A percentile compares a stretch with the other conserved stretches of the same genome.
phyloP scores from a whole-genome alignment of 2,797 vertebrate species.

The Gallinago solitaria region DNA sequence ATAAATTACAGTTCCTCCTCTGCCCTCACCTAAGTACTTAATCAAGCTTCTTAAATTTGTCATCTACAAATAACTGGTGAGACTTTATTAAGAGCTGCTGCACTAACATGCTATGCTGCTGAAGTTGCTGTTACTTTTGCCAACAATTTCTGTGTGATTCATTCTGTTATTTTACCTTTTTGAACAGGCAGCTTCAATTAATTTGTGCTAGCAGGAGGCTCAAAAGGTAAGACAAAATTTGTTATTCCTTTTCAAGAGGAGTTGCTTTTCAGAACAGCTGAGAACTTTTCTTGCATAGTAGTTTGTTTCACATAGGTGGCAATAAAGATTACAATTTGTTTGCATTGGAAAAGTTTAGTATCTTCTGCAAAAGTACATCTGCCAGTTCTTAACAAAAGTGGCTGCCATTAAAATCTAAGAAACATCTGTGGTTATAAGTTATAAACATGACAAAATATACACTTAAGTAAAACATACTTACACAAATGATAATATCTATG shows the following conservation, averaged over 20 bases:
- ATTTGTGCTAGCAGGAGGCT: not conserved
- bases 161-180: not conserved
- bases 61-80: not conserved
- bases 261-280: not conserved
- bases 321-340: not conserved
- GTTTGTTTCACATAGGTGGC: not conserved
- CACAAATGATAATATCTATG: not conserved
- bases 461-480: not conserved
- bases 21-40: not conserved
- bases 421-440: not conserved
- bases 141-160: not conserved
- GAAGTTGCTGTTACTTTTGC: not conserved
- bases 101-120: not conserved
- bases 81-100: not conserved
- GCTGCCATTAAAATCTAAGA: not conserved
- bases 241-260: not conserved
- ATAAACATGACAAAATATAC: not conserved
- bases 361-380: not conserved
- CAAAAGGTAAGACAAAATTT: not conserved
- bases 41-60: not conserved
- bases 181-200: not conserved
- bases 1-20: not conserved
- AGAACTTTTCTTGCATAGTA: not conserved
- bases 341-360: not conserved
- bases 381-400: not conserved